These are phyloP conservation scores for Melolontha melolontha DNA, from an alignment of 2,888 invertebrate species.

Conservation along the genomic window DNA sequence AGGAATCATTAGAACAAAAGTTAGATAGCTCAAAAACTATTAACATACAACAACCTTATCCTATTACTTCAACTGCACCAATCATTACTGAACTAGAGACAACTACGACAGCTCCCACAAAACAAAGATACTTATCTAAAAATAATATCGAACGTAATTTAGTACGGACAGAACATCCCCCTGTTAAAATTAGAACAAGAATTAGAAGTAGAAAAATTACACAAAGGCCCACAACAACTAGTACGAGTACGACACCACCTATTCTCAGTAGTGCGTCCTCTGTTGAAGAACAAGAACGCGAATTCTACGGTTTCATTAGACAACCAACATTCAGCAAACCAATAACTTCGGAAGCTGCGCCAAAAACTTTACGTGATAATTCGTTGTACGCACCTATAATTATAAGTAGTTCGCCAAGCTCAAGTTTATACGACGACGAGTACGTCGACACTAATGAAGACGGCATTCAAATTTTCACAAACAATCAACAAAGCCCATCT, in stretches of 20 bases:
- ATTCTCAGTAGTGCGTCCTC: slow-evolving; percentile 52
- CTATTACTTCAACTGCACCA: slow-evolving; percentile 3
- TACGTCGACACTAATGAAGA: slow-evolving; percentile 32
- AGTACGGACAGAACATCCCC: slow-evolving; percentile 12
- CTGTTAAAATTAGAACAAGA: slow-evolving; percentile 43
- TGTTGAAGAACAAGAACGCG: slow-evolving; percentile 53
- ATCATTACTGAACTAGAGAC: slow-evolving; percentile 26
- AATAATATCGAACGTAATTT: slow-evolving; percentile 33
- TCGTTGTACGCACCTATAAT: slow-evolving; percentile 20
- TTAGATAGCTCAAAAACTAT: slow-evolving; percentile 20
- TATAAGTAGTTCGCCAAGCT: not conserved
- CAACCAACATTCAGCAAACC: slow-evolving; percentile 63
- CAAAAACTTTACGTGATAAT: slow-evolving; percentile 5
- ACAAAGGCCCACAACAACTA: slow-evolving; percentile 47
- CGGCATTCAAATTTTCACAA: slow-evolving; percentile 45
- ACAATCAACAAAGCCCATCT: slow-evolving; percentile 42
- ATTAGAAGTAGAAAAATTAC: slow-evolving; percentile 54
- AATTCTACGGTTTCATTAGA: slow-evolving; percentile 68
- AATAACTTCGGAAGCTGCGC: slow-evolving; percentile 7
- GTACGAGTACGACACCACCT: slow-evolving; percentile 41
- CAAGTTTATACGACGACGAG: slow-evolving; percentile 22
- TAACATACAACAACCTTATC: slow-evolving; percentile 9
- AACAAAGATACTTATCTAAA: slow-evolving; percentile 31
- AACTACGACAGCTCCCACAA: not conserved
- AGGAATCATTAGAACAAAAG: slow-evolving; percentile 11